A percentile compares a stretch with the other conserved stretches of the same genome.
Evolutionary conservation across 2,797 vertebrate genomes (phyloP).

Genomic region (Onychomys leucogaster): DNA sequence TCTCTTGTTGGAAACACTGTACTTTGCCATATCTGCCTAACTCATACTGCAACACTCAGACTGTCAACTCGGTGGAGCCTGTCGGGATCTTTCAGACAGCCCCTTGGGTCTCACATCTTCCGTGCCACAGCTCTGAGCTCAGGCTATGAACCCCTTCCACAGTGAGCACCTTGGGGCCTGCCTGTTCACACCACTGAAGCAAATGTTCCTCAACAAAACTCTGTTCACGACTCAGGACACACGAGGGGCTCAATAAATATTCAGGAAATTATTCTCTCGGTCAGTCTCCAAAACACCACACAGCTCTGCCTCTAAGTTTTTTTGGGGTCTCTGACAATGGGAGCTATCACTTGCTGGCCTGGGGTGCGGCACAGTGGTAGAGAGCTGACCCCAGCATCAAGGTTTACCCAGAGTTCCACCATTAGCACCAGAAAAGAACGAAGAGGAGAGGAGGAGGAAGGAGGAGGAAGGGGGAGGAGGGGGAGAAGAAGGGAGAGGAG

Average conservation of each 20-base stretch:
- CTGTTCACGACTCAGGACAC: not conserved
- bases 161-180: not conserved
- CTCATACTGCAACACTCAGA: not conserved
- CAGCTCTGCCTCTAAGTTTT: not conserved
- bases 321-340: not conserved
- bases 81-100: not conserved
- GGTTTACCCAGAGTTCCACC: not conserved
- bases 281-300: not conserved
- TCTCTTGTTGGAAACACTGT: not conserved
- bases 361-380: not conserved
- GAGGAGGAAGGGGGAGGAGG: accelerated
- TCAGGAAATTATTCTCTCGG: not conserved
- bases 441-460: accelerated
- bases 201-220: not conserved
- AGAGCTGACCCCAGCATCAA: not conserved
- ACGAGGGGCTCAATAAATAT: not conserved
- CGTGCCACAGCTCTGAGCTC: not conserved
- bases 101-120: not conserved
- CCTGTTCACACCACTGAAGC: not conserved
- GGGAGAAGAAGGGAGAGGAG: accelerated
- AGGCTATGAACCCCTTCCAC: not conserved
- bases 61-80: not conserved
- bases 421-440: not conserved
- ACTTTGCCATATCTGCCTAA: not conserved
- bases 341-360: not conserved